Conservation (phyloP, 2,113 vertebrate genomes). For the Cololabis saira region DNA sequence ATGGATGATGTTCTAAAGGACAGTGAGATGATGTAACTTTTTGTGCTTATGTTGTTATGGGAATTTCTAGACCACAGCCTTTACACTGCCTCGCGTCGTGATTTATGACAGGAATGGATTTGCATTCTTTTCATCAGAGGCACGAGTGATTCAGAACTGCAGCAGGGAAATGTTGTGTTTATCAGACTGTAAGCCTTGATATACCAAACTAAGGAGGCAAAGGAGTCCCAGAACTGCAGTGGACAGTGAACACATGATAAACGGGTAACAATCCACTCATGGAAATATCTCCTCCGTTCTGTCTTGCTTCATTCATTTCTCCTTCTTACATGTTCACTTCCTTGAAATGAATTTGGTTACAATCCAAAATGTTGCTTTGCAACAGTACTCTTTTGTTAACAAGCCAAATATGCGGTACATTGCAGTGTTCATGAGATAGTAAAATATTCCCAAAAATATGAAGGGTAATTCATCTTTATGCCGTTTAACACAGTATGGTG, state of each 20-base stretch:
- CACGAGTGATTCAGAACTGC: slow-evolving; percentile 1
- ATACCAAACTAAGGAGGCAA: not conserved
- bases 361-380: not conserved
- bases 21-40: not conserved
- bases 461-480: slow-evolving; percentile 36
- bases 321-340: slow-evolving; percentile 8
- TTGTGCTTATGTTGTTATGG: slow-evolving; percentile 2
- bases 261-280: not conserved
- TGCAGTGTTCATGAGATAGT: slow-evolving; percentile 1
- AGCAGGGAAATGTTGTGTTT: slow-evolving; percentile 9
- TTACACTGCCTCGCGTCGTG: not conserved
- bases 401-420: slow-evolving; percentile 16
- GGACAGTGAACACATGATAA: not conserved
- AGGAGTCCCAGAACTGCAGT: not conserved
- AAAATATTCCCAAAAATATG: slow-evolving; percentile 24
- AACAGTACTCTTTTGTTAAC: slow-evolving; percentile 46
- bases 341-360: slow-evolving; percentile 22
- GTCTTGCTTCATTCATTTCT: not conserved
- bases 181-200: not conserved
- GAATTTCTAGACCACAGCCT: not conserved
- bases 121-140: not conserved
- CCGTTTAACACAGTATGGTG: slow-evolving; percentile 14
- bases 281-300: slow-evolving; percentile 1
- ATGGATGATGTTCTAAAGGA: not conserved
- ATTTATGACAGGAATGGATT: not conserved